phyloP scores from a whole-genome alignment of 2,888 invertebrate species.

The Mimachlamys varia region DNA sequence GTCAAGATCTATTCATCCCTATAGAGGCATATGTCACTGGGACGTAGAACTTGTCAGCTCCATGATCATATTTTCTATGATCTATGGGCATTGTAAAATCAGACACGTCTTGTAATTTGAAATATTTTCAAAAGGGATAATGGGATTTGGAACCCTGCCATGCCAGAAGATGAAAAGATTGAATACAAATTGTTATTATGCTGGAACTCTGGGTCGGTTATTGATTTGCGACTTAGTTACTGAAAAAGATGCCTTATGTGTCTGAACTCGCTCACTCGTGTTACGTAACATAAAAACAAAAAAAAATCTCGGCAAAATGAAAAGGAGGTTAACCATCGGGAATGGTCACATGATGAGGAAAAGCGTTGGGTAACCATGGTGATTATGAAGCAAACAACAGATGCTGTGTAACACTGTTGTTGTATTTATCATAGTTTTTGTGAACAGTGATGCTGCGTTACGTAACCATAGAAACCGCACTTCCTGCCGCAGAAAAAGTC shows the following conservation, averaged over 20 bases:
- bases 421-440: background rate
- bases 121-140: background rate
- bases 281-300: constrained; percentile 1
- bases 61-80: background rate
- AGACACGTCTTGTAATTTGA: background rate
- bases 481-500: background rate
- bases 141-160: background rate
- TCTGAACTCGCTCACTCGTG: background rate
- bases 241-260: background rate
- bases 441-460: background rate
- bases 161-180: background rate
- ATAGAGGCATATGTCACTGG: background rate
- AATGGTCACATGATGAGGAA: background rate
- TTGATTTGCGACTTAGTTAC: constrained; percentile 24
- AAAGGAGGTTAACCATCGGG: background rate
- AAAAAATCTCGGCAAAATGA: background rate
- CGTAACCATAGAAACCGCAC: constrained; percentile 8
- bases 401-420: background rate
- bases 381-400: background rate
- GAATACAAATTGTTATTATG: background rate
- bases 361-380: constrained; percentile 9
- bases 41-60: background rate
- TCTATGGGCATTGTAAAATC: background rate
- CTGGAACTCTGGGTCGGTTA: background rate
- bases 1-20: background rate